These are phyloP conservation scores for Opisthograptis luteolata DNA, from an alignment of 2,888 invertebrate species.

Conservation along the genomic window DNA sequence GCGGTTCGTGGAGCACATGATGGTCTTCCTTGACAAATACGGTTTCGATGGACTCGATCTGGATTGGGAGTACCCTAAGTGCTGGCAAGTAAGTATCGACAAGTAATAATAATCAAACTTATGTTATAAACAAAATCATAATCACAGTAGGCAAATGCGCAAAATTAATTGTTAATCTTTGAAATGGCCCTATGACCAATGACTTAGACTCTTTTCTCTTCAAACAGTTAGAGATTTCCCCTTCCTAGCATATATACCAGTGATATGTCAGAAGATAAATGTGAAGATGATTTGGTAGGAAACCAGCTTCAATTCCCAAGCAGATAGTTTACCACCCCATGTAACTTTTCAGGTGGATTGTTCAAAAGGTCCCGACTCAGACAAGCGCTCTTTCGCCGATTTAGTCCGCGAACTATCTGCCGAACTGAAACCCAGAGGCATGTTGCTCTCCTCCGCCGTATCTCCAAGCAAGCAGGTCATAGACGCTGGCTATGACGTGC, in stretches of 20 bases:
- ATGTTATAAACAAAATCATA: too few relatives aligned
- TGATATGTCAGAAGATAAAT: too few relatives aligned
- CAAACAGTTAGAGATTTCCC: too few relatives aligned
- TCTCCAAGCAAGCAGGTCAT: constrained; percentile 95
- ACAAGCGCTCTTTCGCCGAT: constrained; percentile 91
- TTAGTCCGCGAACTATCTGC: constrained; percentile 89
- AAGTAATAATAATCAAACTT: background rate
- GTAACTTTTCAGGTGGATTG: constrained; percentile 88
- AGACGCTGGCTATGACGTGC: constrained; percentile 93
- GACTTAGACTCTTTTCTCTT: too few relatives aligned
- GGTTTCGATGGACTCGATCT: constrained; percentile 97
- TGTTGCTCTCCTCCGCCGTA: constrained; percentile 92
- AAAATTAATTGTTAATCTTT: too few relatives aligned
- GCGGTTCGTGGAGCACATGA: constrained; percentile 89
- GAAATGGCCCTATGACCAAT: too few relatives aligned
- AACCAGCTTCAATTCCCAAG: too few relatives aligned
- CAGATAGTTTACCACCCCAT: too few relatives aligned
- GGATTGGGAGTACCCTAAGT: constrained; percentile 97
- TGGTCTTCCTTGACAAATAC: constrained; percentile 91
- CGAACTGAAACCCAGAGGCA: constrained; percentile 86
- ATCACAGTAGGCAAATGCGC: too few relatives aligned
- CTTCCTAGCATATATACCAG: too few relatives aligned
- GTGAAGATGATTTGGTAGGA: too few relatives aligned
- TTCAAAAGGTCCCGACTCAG: constrained; percentile 91
- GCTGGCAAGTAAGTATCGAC: constrained; percentile 87